Percentiles rank a stretch among this genome's conserved stretches.
phyloP scores from a whole-genome alignment of 2,888 invertebrate species.

The Orgyia antiqua region DNA sequence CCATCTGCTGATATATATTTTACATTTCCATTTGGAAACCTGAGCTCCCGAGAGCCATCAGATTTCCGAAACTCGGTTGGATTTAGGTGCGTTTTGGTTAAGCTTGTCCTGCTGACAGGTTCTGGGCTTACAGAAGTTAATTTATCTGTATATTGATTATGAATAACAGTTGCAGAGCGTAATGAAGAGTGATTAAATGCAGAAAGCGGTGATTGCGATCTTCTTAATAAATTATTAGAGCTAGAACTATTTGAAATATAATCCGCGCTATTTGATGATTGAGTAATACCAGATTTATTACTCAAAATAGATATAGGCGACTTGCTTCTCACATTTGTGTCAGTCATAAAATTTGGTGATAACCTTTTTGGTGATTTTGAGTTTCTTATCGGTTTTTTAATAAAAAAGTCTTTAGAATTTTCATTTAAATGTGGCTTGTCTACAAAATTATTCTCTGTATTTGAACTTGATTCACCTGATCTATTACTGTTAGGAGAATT shows the following conservation, averaged over 20 bases:
- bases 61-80: constrained; percentile 80
- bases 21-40: constrained; percentile 90
- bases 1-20: constrained; percentile 84
- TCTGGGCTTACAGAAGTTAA: constrained; percentile 49
- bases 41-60: constrained; percentile 89
- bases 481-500: constrained; percentile 39
- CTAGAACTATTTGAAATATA: constrained; percentile 17
- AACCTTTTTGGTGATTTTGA: constrained; percentile 36
- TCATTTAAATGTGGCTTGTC: constrained; percentile 23
- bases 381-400: constrained; percentile 38
- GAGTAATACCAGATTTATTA: constrained; percentile 26
- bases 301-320: constrained; percentile 42
- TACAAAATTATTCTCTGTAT: constrained; percentile 21
- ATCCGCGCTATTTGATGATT: constrained; percentile 19
- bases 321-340: constrained; percentile 29
- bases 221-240: constrained; percentile 25
- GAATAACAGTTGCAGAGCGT: constrained; percentile 42
- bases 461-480: constrained; percentile 30
- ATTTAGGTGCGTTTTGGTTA: constrained; percentile 54
- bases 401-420: constrained; percentile 43
- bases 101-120: constrained; percentile 48
- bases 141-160: constrained; percentile 41
- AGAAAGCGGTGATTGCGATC: constrained; percentile 45
- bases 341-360: constrained; percentile 23
- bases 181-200: constrained; percentile 42